Percentiles rank a stretch among this genome's conserved stretches.
Evolutionary conservation across 2,888 invertebrate genomes (phyloP).

Genomic region (Pediacus dermestoides): DNA sequence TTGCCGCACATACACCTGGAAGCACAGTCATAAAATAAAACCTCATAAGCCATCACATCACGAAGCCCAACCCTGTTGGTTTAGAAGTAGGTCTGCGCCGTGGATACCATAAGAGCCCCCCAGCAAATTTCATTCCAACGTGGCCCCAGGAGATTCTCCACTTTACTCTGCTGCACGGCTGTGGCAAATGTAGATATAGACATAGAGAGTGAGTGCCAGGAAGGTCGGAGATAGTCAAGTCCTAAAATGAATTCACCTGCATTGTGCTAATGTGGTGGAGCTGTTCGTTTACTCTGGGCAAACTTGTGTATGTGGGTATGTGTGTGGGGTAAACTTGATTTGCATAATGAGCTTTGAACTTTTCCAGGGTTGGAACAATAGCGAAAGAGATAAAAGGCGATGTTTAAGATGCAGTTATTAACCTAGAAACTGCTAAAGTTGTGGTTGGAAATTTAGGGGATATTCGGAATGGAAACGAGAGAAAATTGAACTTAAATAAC

Average conservation of each 20-base stretch:
- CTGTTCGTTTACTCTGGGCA: constrained; percentile 27
- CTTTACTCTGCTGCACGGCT: too few species aligned
- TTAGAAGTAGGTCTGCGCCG: constrained; percentile 24
- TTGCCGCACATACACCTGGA: too few species aligned
- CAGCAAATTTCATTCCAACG: constrained; percentile 30
- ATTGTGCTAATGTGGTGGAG: constrained; percentile 25
- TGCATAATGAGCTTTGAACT: constrained; percentile 35
- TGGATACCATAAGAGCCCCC: constrained; percentile 23
- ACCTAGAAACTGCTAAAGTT: too few species aligned
- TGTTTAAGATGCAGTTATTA: too few species aligned
- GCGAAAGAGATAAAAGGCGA: too few species aligned
- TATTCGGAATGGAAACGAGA: too few species aligned
- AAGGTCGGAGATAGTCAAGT: constrained; percentile 5
- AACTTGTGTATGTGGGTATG: constrained; percentile 16
- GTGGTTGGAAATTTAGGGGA: too few species aligned
- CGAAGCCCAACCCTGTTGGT: constrained; percentile 23
- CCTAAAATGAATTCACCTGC: constrained; percentile 34
- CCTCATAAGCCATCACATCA: too few species aligned
- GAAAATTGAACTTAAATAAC: too few species aligned
- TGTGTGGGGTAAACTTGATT: constrained; percentile 36
- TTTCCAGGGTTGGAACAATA: too few species aligned
- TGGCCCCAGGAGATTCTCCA: constrained; percentile 22
- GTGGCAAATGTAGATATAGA: constrained; percentile 7
- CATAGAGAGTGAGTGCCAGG: constrained; percentile 3
- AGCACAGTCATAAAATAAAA: too few species aligned